Evolutionary conservation across 1,140 invertebrate genomes (phyloP), one percentile per base, ranked within the genome.

Genomic region (Musca domestica): DNA sequence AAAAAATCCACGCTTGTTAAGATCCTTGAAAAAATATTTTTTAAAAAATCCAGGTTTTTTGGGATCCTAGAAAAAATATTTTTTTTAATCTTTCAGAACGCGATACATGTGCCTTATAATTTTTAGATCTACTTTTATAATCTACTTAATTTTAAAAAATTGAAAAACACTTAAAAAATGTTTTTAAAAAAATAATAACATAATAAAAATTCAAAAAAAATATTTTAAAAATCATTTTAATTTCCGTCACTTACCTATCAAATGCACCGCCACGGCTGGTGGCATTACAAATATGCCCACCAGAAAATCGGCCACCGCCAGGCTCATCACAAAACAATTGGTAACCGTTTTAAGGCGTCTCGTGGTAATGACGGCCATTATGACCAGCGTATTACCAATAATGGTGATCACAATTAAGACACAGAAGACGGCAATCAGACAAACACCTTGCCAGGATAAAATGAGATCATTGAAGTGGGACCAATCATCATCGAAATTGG

Each of bases 231-330:
- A 5, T 47, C 20, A 25, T n/a, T 47, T 2, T n/a, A n/a, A 15
- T 54, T 48, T 6, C 12, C 5, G n/a, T n/a, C n/a, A 65, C 68
- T 69, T 76, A 89, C 88, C 87, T 81, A 83, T 87, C 30, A 89
- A 83, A 82, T 87, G 84, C n/a, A 88, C 85, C 54, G 87, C 87
- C 25, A 98, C 93, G 66, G 93, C 93, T 54, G 95, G 92, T 12
- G 95, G 95, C 95, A 98, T 97, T 0, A 98, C 95, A 72, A 95
- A 92, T 49, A 95, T 88, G 0, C 94, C 95, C 0, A 98, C 95
- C 64, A 95, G 84, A 75, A 95, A 88, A 86, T 98, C 95, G 52
- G 95, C 94, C 1, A 92, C 89, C 0, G 95, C 95, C 73, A 97
- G 82, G 48, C 93, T 96, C 69, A 95, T 95, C 27, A 98, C 91